Percentiles rank a stretch among this genome's conserved stretches.
These are phyloP conservation scores for Schizopygopsis pylzovi DNA, from an alignment of 2,797 vertebrate species.

Conservation along the genomic window DNA sequence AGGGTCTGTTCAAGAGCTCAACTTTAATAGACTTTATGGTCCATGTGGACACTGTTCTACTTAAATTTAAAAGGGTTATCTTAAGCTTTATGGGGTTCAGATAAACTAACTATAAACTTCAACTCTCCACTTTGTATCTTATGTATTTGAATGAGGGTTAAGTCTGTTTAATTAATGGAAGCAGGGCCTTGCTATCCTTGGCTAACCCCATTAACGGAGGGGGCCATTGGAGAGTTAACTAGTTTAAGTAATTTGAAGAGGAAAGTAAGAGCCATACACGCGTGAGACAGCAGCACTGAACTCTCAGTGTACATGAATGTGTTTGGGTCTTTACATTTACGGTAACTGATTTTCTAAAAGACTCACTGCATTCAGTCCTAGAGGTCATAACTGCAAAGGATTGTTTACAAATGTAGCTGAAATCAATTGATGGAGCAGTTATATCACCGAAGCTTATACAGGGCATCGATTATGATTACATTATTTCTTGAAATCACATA, in stretches of 20 bases:
- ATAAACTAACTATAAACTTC: conserved; percentile 32
- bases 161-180: conserved; percentile 56
- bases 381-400: background rate
- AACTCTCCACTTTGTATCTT: conserved; percentile 18
- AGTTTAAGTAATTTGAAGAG: conserved; percentile 54
- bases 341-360: background rate
- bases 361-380: background rate
- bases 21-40: conserved; percentile 26
- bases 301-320: background rate
- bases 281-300: conserved; percentile 24
- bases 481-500: background rate
- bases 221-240: conserved; percentile 58
- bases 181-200: conserved; percentile 42
- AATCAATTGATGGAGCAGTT: background rate
- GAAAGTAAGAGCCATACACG: conserved; percentile 35
- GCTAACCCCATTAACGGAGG: conserved; percentile 53
- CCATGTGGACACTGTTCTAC: background rate
- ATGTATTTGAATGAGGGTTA: conserved; percentile 39
- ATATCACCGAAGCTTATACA: background rate
- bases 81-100: conserved; percentile 41
- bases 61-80: conserved; percentile 47
- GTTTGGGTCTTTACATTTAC: background rate
- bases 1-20: conserved; percentile 26
- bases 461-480: background rate
- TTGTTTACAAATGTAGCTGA: background rate